Percentiles rank a stretch among this genome's conserved stretches.
Conservation (phyloP, 2,888 invertebrate species). For the Caenorhabditis auriculariae region DNA sequence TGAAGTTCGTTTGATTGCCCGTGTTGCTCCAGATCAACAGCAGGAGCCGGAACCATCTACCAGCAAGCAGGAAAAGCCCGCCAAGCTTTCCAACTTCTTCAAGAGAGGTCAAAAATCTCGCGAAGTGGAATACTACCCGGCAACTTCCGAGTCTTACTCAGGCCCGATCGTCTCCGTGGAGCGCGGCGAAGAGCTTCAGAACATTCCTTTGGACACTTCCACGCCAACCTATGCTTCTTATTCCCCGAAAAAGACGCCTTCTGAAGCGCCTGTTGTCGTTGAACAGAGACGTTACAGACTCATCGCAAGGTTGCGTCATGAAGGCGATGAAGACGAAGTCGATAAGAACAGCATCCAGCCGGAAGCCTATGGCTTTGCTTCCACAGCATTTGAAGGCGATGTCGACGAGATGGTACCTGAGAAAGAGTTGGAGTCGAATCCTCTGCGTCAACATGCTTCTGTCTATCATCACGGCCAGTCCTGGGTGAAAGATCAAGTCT, state of each 20-base stretch:
- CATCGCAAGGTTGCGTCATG: slow-evolving; percentile 19
- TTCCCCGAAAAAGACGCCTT: too few species aligned
- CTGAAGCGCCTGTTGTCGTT: neutral
- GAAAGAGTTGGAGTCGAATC: slow-evolving; percentile 13
- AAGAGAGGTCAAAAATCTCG: too few species aligned
- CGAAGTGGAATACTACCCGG: too few species aligned
- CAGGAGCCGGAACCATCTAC: too few species aligned
- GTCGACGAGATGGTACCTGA: slow-evolving; percentile 6
- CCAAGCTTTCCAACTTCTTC: too few species aligned
- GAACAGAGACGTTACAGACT: slow-evolving; percentile 1
- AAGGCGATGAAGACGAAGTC: slow-evolving; percentile 31
- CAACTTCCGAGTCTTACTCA: slow-evolving; percentile 5
- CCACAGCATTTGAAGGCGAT: slow-evolving; percentile 13
- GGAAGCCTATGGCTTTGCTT: slow-evolving; percentile 11
- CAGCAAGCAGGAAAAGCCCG: too few species aligned
- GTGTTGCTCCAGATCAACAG: too few species aligned
- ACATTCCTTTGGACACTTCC: slow-evolving; percentile 3
- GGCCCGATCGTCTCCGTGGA: slow-evolving; percentile 13
- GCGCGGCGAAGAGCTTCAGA: slow-evolving; percentile 6
- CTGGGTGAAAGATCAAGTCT: neutral
- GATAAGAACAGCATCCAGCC: slow-evolving; percentile 14
- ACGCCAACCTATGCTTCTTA: neutral
- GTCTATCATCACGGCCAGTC: slow-evolving; percentile 14
- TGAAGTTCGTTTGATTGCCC: too few species aligned
- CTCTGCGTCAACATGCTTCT: slow-evolving; percentile 9